Evolutionary conservation across 2,113 vertebrate genomes (phyloP).

Genomic region (Daboia siamensis): DNA sequence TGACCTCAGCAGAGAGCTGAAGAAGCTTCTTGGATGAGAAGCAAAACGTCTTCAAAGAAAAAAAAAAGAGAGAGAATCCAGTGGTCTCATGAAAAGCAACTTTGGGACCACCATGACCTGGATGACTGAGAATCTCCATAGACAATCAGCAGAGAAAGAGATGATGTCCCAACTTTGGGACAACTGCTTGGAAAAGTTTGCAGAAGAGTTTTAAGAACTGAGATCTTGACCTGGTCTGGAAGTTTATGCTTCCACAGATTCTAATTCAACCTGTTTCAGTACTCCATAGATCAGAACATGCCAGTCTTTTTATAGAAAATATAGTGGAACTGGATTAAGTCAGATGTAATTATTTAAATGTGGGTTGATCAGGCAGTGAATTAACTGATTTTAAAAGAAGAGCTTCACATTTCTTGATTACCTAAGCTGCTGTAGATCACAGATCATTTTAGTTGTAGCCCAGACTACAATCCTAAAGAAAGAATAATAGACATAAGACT

Average conservation of each 20-base stretch:
- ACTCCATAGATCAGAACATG: background rate
- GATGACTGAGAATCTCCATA: no score
- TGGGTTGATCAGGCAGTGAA: background rate
- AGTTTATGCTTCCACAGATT: background rate
- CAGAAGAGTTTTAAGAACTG: background rate
- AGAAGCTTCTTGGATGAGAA: no score
- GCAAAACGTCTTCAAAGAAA: no score
- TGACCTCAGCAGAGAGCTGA: no score
- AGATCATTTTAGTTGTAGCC: background rate
- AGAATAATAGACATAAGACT: background rate
- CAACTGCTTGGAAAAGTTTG: background rate
- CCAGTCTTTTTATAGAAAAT: background rate
- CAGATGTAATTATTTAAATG: background rate
- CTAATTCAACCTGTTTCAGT: background rate
- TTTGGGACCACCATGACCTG: no score
- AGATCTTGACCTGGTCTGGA: background rate
- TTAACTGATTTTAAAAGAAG: background rate
- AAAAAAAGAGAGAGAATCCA: no score
- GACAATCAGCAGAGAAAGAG: background rate
- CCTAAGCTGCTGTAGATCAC: background rate
- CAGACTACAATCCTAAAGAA: background rate
- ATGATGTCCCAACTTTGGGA: background rate
- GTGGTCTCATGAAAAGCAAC: no score
- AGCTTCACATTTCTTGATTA: background rate
- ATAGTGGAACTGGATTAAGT: background rate